Percentiles rank a stretch among this genome's conserved stretches.
Conservation (phyloP, 2,797 vertebrate genomes). For the Enteromius trimaculatus region DNA sequence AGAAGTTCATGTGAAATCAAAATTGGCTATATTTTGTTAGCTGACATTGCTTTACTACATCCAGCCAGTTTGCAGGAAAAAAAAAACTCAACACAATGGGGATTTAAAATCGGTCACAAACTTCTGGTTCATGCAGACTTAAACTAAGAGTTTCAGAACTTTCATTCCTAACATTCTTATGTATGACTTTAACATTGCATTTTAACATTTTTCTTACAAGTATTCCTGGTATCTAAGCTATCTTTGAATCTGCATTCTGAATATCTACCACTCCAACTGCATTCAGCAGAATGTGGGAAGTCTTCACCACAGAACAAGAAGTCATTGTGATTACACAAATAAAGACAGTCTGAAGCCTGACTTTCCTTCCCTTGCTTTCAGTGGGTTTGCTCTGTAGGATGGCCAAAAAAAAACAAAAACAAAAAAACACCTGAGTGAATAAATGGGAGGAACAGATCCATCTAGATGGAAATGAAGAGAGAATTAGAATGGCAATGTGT, state of each 20-base stretch:
- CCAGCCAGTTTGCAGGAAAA: too few species aligned
- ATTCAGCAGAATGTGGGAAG: background rate
- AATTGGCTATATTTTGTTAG: too few species aligned
- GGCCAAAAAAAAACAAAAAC: background rate
- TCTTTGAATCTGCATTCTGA: slow-evolving; percentile 21
- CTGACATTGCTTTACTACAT: too few species aligned
- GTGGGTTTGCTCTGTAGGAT: background rate
- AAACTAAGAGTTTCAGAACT: too few species aligned
- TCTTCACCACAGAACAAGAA: slow-evolving; percentile 30
- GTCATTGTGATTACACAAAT: slow-evolving; percentile 26
- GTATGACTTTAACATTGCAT: background rate
- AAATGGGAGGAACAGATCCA: background rate
- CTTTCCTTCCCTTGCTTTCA: background rate
- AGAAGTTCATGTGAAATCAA: background rate
- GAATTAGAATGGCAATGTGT: background rate
- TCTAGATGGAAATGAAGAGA: slow-evolving; percentile 29
- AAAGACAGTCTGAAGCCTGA: background rate
- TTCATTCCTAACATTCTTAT: background rate
- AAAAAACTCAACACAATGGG: too few species aligned
- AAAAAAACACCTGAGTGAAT: background rate
- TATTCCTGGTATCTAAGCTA: background rate
- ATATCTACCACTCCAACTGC: slow-evolving; percentile 45
- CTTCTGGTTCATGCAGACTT: too few species aligned
- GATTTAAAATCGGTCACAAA: too few species aligned
- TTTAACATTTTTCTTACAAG: background rate